Evolutionary conservation across 1,140 invertebrate genomes (phyloP), one percentile per base, ranked within the genome.

Genomic region (Macrosteles quadrilineatus): DNA sequence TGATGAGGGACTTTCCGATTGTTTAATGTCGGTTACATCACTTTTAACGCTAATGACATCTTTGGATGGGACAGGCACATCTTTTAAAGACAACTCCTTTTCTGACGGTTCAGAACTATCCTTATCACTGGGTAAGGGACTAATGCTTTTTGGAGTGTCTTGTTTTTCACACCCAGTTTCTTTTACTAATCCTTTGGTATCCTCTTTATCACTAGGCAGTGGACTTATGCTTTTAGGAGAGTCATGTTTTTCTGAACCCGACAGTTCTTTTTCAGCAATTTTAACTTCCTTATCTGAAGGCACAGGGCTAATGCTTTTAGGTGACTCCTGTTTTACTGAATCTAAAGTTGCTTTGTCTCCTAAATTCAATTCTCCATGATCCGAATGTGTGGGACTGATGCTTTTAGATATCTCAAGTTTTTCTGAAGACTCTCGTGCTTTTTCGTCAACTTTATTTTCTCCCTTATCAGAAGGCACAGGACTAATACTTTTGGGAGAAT

Each of bases 401-500:
- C 47, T 50, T 50, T 50, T 50, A 21, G 47, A n/a, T 3, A n/a
- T 19, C 4, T 19, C 47, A 3, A 9, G 14, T 50, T 50, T 50
- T 6, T 3, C 4, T 19, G 4, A 4, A 11, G 14, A 3, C 3
- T 9, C 14, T 50, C 4, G 6, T 50, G 6, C 21, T 50, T 21
- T 21, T 17, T 50, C 47, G 3, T 19, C 6, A 50, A 4, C 47
- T 50, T 50, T 50, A 19, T n/a, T 50, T 4, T 50, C 47, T 21
- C 3, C 47, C n/a, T 50, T 50, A 50, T 50, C 47, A 59, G 14
- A 21, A 27, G 32, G 55, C 6, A 59, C 62, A 19, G 62, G 62
- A 64, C 32, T 66, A 2, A 66, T 25, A 45, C 63, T 45, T 43
- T 66, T 66, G 45, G 63, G n/a, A 43, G 63, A 57, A 57, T 57